Base-by-base conservation (phyloP, 2,113 vertebrate genomes). In the Erpornis zantholeuca region DNA sequence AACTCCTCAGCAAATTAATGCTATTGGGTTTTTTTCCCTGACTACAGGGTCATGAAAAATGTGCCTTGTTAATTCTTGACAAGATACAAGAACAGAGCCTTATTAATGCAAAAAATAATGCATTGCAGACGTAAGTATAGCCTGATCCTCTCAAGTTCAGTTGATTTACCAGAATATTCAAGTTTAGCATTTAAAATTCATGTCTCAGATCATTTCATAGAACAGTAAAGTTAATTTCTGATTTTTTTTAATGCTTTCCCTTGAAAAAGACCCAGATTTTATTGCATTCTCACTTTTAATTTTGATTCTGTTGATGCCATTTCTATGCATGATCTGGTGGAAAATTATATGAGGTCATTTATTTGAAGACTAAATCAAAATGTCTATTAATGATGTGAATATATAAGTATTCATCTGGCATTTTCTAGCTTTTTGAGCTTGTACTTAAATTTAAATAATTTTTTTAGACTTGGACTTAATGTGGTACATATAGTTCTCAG, bases 91-190 rank as follows among this genome's bases (percentile, higher is more conserved):
- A 99, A 71, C 91, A 98, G 50, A 97, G 97, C 83, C 98, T 99
- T 93, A 98, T 99, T 69, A 99, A 99, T 38, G 98, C 98, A 97
- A 98, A 98, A 66, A 99, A 99, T 53, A 97, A 98, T 60, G 98
- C 99, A 44, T 98, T 99, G 95, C 99, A 99, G 97, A 99, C 99
- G 99, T 99, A 98, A 99, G 99, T 99, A 87, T 45, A 77, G 38
- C 21, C 45, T 77, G 42, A 80, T 71, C 54, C n/a, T 91, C 59
- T 90, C 33, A 33, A 86, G 49, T 76, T 90, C 35, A 69, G 25
- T 18, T 68, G 53, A 69, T 50, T 88, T 88, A 71, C 38, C 57
- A 64, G 47, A 66, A 83, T 44, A 69, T 72, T 92, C 60, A 12
- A 9, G 42, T 82, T 76, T 57, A 64, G 44, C 33, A 25, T 82